phyloP scores from a whole-genome alignment of 1,140 invertebrate genomes.

The Gryllus bimaculatus region DNA sequence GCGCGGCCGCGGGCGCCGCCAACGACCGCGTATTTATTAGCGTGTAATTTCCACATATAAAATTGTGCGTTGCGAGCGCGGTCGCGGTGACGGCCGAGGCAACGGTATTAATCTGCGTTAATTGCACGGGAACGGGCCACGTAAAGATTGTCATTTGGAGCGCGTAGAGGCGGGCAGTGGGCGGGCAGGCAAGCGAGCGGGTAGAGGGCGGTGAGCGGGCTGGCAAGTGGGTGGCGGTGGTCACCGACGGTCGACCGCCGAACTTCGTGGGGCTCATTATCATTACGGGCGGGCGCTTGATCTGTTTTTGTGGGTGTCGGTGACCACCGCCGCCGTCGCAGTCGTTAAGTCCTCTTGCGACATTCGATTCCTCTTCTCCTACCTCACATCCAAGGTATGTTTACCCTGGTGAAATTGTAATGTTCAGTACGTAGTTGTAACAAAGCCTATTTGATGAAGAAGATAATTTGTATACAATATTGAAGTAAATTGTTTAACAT shows the following conservation, averaged over 20 bases:
- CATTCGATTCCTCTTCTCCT: no score
- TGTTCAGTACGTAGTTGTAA: no score
- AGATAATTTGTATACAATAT: no score
- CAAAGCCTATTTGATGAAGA: no score
- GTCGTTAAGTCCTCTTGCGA: no score
- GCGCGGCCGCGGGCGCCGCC: no score
- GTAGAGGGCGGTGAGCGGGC: neutral
- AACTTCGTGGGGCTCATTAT: neutral
- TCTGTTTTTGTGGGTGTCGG: no score
- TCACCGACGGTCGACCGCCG: neutral
- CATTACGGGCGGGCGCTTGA: neutral
- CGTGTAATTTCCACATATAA: neutral
- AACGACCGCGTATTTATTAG: neutral
- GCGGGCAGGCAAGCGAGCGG: neutral
- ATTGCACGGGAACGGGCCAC: neutral
- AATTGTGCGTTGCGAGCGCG: neutral
- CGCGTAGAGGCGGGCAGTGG: no score
- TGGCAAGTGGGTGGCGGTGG: neutral
- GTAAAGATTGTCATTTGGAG: neutral
- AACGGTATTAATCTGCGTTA: neutral
- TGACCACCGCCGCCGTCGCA: no score
- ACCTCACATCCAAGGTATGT: no score
- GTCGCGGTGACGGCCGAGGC: neutral
- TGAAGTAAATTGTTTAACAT: no score
- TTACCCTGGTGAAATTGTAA: no score